These are phyloP conservation scores for Pocillopora verrucosa DNA, from an alignment of 64 coral and sea anemone species.

Conservation along the genomic window DNA sequence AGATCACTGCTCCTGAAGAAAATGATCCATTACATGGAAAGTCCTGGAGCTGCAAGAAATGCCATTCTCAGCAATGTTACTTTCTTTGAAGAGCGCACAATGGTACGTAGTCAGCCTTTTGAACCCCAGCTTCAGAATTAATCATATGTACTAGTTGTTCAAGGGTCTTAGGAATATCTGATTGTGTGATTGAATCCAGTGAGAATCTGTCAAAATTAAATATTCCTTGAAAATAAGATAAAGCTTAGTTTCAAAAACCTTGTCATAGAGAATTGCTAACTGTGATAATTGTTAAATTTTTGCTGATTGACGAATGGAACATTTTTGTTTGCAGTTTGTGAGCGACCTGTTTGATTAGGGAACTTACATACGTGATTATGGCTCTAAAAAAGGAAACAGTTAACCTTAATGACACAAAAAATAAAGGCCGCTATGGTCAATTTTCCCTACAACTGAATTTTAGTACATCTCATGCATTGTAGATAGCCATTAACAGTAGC, in stretches of 20 bases:
- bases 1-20: no score
- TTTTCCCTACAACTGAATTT: background rate
- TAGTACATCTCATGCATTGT: background rate
- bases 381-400: background rate
- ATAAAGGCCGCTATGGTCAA: background rate
- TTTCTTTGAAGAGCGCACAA: no score
- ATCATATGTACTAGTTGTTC: no score
- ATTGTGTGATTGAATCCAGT: no score
- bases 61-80: no score
- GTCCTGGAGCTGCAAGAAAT: no score
- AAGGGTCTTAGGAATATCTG: no score
- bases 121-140: no score
- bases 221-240: no score
- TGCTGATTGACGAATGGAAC: background rate
- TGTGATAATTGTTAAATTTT: background rate
- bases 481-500: background rate
- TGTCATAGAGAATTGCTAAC: background rate
- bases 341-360: background rate
- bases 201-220: no score
- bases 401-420: background rate
- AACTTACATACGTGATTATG: background rate
- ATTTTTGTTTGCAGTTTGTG: background rate
- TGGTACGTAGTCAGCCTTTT: no score
- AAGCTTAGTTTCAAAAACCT: background rate
- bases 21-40: no score